phyloP scores from a whole-genome alignment of 2,113 vertebrate genomes.

The Thunnus maccoyii region DNA sequence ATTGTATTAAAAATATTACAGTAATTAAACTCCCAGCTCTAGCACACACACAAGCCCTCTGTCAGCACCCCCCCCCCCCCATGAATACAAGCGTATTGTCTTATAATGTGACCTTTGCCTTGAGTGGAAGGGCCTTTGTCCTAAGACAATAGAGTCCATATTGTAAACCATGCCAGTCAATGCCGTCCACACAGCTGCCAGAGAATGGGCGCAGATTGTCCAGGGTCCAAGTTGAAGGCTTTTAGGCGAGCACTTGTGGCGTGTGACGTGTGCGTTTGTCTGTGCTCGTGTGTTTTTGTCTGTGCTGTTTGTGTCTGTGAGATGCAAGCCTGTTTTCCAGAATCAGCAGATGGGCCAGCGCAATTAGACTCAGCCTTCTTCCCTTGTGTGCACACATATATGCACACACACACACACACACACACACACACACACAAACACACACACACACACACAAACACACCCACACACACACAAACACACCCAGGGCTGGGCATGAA shows the following conservation, averaged over 20 bases:
- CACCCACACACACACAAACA: conserved; percentile 18
- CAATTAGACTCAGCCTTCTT: conserved; percentile 74
- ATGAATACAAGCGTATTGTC: conserved; percentile 71
- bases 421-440: conserved; percentile 29
- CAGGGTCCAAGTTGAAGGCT: conserved; percentile 71
- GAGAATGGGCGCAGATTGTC: conserved; percentile 66
- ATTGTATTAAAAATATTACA: background rate
- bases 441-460: conserved; percentile 18
- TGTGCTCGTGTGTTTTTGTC: conserved; percentile 40
- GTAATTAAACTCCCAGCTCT: background rate
- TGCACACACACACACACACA: conserved; percentile 38
- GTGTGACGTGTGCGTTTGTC: conserved; percentile 27
- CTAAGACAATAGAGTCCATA: conserved; percentile 76
- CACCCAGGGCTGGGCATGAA: conserved; percentile 49
- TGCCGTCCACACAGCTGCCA: conserved; percentile 71
- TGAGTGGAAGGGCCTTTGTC: conserved; percentile 76
- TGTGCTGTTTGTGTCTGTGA: conserved; percentile 58
- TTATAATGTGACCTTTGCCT: conserved; percentile 74
- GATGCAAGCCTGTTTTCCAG: conserved; percentile 68
- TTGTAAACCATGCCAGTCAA: conserved; percentile 78
- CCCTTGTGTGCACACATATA: conserved; percentile 60
- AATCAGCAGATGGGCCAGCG: conserved; percentile 77
- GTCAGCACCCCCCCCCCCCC: conserved; percentile 17
- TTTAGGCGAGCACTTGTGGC: conserved; percentile 62
- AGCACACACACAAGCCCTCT: background rate